Percentiles rank a stretch among this genome's conserved stretches.
Evolutionary conservation across 1,140 invertebrate genomes (phyloP).

Genomic region (Ectropis grisescens): DNA sequence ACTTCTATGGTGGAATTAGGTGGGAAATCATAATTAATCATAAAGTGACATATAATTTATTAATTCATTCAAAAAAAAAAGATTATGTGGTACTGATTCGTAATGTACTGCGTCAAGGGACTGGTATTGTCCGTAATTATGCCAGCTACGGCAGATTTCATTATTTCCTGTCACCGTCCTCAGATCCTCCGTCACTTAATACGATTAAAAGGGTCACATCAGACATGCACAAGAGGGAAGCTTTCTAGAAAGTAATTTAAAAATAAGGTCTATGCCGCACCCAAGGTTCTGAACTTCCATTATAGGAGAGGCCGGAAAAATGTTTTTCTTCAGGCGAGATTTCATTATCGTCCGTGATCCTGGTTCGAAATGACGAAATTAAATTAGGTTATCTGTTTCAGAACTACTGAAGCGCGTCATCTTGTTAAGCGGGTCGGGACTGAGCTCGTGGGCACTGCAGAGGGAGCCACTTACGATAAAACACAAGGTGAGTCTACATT

Average conservation of each 20-base stretch:
- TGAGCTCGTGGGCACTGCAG: conserved; percentile 95
- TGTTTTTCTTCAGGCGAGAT: conserved; percentile 21
- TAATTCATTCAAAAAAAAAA: too few relatives aligned
- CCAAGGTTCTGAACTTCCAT: conserved; percentile 9
- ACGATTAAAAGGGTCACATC: conserved; percentile 37
- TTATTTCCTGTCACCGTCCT: conserved; percentile 37
- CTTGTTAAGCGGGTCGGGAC: conserved; percentile 93
- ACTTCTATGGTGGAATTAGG: too few relatives aligned
- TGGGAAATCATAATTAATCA: too few relatives aligned
- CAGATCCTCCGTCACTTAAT: conserved; percentile 39
- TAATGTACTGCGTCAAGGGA: conserved; percentile 19
- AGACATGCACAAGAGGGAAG: conserved; percentile 23
- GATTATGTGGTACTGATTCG: too few relatives aligned
- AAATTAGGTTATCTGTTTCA: conserved; percentile 70
- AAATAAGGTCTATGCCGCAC: conserved; percentile 20
- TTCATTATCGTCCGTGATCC: conserved; percentile 24
- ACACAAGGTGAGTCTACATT: conserved; percentile 70
- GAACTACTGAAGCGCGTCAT: conserved; percentile 92
- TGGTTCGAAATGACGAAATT: conserved; percentile 41
- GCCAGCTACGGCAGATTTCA: conserved; percentile 37
- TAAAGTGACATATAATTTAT: too few relatives aligned
- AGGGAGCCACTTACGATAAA: conserved; percentile 87
- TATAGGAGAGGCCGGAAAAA: conserved; percentile 12
- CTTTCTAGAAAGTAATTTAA: conserved; percentile 20
- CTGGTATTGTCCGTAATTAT: conserved; percentile 44